Base-by-base conservation (phyloP, 92 coral and sea anemone species). In the Hydrozoanthus gracilis region DNA sequence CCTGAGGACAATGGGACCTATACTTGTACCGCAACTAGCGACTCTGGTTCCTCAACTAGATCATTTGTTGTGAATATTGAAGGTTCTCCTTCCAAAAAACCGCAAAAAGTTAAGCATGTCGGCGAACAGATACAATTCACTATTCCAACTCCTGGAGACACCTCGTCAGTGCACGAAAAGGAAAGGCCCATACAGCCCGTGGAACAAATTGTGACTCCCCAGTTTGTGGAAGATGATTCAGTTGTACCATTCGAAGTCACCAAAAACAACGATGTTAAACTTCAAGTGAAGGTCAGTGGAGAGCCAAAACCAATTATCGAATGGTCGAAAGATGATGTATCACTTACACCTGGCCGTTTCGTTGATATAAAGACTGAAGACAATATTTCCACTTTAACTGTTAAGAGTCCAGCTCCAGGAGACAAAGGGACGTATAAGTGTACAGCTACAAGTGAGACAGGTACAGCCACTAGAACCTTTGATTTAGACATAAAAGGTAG, bases 1-100 rank as follows among this genome's bases (percentile, higher is more conserved):
- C 89, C 77, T 13, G 93, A 91, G 51, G 98, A 96, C 76, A 86
- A 86, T 61, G 98, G 98, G 51, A 77, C 83, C 8, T 94, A 94
- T 79, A 85, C 86, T 46, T 94, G 95, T 75, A 83, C 88, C 8
- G 98, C 96, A 73, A 75, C 90, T 20, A 96, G 92, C 82, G 92
- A 88, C 54, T 88, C 93, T 77, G 98, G 98, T 71, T 89, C 92
- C 67, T 82, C 90, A 55, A 91, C 91, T n/a, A 73, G 89, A 50
- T 67, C 90, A 88, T 92, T 87, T 49, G 86, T 52, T 16, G 64
- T 89, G 44, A 50, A 77, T 16, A 44, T 89, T 70, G 83, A 89
- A 70, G 88, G 86, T 78, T 18, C 60, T 12, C 20, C 46, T n/a
- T 6, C 58, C 13, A 4, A 56, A 65, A 65, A 47, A 17, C 9